phyloP scores from a whole-genome alignment of 2,888 invertebrate genomes.

The Opisthograptis luteolata region DNA sequence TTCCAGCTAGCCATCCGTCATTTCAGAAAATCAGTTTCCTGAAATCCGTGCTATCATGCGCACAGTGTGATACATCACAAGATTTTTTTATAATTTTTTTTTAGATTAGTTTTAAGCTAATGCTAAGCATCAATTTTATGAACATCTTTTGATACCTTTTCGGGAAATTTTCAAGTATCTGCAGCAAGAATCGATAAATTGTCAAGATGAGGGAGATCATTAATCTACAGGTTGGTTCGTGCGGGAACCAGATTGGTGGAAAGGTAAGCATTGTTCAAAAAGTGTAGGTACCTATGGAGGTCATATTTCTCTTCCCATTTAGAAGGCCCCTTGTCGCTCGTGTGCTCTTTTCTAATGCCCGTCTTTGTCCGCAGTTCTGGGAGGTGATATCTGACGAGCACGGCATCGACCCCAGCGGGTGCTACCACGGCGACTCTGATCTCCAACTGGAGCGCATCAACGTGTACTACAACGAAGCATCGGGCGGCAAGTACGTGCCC shows the following conservation, averaged over 20 bases:
- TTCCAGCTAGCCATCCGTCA: constrained; percentile 14
- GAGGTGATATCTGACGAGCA: constrained; percentile 92
- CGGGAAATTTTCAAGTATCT: constrained; percentile 69
- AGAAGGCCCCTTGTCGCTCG: too few species aligned
- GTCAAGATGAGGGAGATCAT: constrained; percentile 91
- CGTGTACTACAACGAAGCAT: constrained; percentile 90
- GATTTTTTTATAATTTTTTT: constrained; percentile 59
- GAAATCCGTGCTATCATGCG: constrained; percentile 71
- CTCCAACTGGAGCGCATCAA: constrained; percentile 90
- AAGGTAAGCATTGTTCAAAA: constrained; percentile 72
- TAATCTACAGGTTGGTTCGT: constrained; percentile 90
- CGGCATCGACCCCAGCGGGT: constrained; percentile 89
- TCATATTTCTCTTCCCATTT: too few species aligned
- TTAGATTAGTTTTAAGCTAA: constrained; percentile 76
- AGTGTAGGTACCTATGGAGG: background rate
- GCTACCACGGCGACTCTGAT: constrained; percentile 88
- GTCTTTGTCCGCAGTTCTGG: constrained; percentile 85
- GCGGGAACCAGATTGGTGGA: constrained; percentile 84
- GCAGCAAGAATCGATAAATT: constrained; percentile 53
- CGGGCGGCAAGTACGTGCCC: constrained; percentile 78
- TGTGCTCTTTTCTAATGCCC: background rate
- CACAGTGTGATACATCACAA: constrained; percentile 59
- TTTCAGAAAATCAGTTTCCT: constrained; percentile 49
- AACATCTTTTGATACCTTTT: constrained; percentile 54
- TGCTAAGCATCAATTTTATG: constrained; percentile 69